A percentile compares a stretch with the other conserved stretches of the same genome.
phyloP scores from a whole-genome alignment of 2,797 vertebrate genomes.

The Falco columbarius region DNA sequence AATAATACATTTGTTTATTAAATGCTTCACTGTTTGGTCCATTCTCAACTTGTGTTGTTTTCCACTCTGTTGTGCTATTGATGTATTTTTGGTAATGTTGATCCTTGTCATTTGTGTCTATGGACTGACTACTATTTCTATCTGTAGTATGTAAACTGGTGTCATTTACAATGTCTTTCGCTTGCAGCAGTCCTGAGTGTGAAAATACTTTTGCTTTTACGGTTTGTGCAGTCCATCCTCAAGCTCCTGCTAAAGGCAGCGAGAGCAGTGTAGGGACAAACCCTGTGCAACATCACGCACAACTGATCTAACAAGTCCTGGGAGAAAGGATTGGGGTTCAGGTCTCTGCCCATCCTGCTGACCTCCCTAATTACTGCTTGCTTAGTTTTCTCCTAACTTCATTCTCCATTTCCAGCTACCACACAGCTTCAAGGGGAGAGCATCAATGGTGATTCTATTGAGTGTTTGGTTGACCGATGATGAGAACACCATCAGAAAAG shows the following conservation, averaged over 20 bases:
- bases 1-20: neutral
- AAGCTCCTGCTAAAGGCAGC: neutral
- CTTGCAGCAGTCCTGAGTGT: neutral
- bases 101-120: neutral
- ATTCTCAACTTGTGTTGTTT: neutral
- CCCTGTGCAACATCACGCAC: neutral
- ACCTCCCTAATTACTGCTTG: neutral
- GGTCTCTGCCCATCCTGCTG: neutral
- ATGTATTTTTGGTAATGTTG: slow-evolving; percentile 6
- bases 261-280: neutral
- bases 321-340: neutral
- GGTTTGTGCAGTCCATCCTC: neutral
- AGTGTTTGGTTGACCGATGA: neutral
- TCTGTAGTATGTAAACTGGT: neutral
- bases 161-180: neutral
- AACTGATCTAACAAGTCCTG: neutral
- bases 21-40: neutral
- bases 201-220: neutral
- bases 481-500: neutral
- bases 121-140: neutral
- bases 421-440: neutral
- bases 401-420: neutral
- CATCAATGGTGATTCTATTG: neutral
- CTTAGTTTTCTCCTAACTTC: neutral
- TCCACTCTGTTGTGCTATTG: neutral